Evolutionary conservation across 2,888 invertebrate species (phyloP).

Genomic region (Drosophila cyrtoloma): DNA sequence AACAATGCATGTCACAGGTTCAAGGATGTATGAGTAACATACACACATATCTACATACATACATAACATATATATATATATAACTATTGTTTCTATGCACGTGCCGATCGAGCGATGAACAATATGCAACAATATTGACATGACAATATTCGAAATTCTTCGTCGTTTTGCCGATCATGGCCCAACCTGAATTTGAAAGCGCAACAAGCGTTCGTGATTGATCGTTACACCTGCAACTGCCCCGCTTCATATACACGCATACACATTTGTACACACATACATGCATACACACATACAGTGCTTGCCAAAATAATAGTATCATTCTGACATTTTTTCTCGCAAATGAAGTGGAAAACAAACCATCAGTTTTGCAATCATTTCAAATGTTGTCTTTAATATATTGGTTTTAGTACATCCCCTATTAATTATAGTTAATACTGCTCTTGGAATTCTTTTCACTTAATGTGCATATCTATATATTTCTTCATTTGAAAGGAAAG

Average conservation of each 20-base stretch:
- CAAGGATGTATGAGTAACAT: constrained; percentile 59
- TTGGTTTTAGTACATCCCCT: background rate
- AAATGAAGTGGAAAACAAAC: no score
- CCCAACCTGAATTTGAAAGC: constrained; percentile 32
- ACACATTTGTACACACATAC: background rate
- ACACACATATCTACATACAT: background rate
- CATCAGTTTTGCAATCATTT: background rate
- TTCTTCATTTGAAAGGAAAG: background rate
- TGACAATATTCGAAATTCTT: constrained; percentile 54
- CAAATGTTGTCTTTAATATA: background rate
- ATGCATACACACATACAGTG: background rate
- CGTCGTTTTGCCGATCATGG: constrained; percentile 17
- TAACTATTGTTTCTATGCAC: constrained; percentile 36
- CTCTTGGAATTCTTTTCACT: background rate
- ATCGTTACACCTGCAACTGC: constrained; percentile 54
- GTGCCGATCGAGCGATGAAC: constrained; percentile 46
- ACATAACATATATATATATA: background rate
- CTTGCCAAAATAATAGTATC: background rate
- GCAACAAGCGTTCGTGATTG: constrained; percentile 53
- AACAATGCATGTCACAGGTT: constrained; percentile 47
- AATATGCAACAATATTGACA: constrained; percentile 1
- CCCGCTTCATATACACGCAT: background rate
- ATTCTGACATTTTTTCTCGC: background rate
- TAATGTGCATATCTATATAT: background rate
- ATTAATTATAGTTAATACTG: background rate